These are phyloP conservation scores for Dreissena polymorpha DNA, from an alignment of 1,140 invertebrate species.

Conservation along the genomic window DNA sequence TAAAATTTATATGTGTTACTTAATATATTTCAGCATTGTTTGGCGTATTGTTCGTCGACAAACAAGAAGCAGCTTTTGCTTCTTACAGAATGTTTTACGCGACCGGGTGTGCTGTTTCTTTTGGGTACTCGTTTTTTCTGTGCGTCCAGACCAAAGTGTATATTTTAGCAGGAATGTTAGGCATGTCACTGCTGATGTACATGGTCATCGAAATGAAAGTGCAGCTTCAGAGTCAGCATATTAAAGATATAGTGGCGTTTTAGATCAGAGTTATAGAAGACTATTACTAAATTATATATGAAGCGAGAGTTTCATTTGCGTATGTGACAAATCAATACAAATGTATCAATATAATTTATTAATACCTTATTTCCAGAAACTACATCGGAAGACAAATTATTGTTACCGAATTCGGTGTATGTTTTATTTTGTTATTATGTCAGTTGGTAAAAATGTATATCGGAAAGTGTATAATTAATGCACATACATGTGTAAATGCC, in stretches of 20 bases:
- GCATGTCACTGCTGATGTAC: conserved; percentile 70
- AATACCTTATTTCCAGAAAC: too few species aligned
- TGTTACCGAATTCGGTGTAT: too few species aligned
- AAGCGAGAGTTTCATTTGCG: too few species aligned
- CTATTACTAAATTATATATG: too few species aligned
- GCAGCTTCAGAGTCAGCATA: conserved; percentile 75
- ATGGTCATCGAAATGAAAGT: conserved; percentile 76
- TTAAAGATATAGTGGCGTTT: conserved; percentile 75
- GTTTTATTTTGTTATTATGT: too few species aligned
- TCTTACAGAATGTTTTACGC: conserved; percentile 78
- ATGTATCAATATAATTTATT: too few species aligned
- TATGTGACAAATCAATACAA: too few species aligned
- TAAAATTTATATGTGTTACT: background rate
- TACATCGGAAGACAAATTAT: too few species aligned
- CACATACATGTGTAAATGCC: too few species aligned
- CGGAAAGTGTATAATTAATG: too few species aligned
- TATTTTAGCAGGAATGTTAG: conserved; percentile 70
- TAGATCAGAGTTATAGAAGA: conserved; percentile 20
- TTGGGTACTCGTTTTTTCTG: conserved; percentile 77
- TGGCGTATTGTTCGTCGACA: conserved; percentile 75
- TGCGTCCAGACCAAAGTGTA: conserved; percentile 77
- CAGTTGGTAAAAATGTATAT: too few species aligned
- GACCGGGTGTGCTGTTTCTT: conserved; percentile 75
- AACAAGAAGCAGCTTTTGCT: conserved; percentile 77
- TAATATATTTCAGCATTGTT: conserved; percentile 74